These are phyloP conservation scores for zebrafish (Danio rerio) DNA, from an alignment of 2,113 vertebrate genomes.

Conservation along the genomic window DNA sequence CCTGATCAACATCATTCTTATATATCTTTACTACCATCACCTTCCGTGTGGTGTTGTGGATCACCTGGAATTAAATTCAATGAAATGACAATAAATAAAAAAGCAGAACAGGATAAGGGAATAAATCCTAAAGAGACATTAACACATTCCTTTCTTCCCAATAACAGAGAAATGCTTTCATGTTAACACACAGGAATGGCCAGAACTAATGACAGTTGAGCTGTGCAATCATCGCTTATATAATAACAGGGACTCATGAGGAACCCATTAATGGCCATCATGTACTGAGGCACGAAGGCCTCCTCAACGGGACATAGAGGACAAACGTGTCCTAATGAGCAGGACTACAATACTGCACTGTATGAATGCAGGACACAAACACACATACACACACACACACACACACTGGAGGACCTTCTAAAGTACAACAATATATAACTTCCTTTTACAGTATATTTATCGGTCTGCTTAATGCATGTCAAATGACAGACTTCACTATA, in stretches of 20 bases:
- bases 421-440: not conserved
- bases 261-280: slow-evolving; percentile 36
- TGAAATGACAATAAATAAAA: not conserved
- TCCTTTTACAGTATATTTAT: not conserved
- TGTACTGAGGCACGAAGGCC: slow-evolving; percentile 15
- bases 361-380: not conserved
- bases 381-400: not conserved
- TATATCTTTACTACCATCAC: slow-evolving; percentile 92
- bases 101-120: not conserved
- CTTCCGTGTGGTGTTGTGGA: slow-evolving; percentile 77
- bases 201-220: not conserved
- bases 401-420: not conserved
- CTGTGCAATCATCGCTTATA: slow-evolving; percentile 50
- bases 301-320: slow-evolving; percentile 60
- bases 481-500: not conserved
- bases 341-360: slow-evolving; percentile 59
- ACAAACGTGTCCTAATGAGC: slow-evolving; percentile 68
- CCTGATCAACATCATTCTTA: slow-evolving; percentile 87
- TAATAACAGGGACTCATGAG: slow-evolving; percentile 52
- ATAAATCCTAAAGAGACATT: not conserved
- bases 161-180: not conserved
- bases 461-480: not conserved
- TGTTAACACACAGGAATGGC: slow-evolving; percentile 9
- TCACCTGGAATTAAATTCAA: slow-evolving; percentile 73
- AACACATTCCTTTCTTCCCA: not conserved